Percentiles rank a stretch among this genome's conserved stretches.
phyloP scores from a whole-genome alignment of 2,113 vertebrate genomes.

The Pholis gunnellus region DNA sequence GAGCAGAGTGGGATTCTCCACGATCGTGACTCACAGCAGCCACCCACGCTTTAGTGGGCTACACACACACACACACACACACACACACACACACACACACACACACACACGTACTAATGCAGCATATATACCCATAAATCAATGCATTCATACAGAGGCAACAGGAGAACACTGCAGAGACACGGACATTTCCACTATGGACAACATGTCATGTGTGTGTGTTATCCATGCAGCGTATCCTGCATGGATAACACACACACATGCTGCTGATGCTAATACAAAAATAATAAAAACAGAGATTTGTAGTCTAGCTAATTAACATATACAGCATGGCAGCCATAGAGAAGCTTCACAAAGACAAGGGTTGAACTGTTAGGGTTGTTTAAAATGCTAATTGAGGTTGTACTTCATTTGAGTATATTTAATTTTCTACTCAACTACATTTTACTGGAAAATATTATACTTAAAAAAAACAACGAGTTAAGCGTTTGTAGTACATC shows the following conservation, averaged over 20 bases:
- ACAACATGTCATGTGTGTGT: too few species aligned
- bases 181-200: neutral
- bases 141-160: neutral
- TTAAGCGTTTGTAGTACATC: too few species aligned
- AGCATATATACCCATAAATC: neutral
- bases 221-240: too few species aligned
- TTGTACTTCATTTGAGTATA: too few species aligned
- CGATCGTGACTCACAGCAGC: slow-evolving; percentile 26
- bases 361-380: too few species aligned
- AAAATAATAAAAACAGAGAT: neutral
- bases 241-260: neutral
- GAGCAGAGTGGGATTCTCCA: neutral
- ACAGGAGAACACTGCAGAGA: neutral
- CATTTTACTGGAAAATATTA: too few species aligned
- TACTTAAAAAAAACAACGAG: too few species aligned
- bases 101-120: neutral
- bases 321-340: neutral
- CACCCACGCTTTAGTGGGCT: slow-evolving; percentile 7
- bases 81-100: neutral
- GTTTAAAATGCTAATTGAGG: too few species aligned
- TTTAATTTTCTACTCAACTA: too few species aligned
- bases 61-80: too few species aligned
- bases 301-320: neutral
- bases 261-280: neutral
- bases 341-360: neutral